A percentile compares a stretch with the other conserved stretches of the same genome.
phyloP scores from a whole-genome alignment of 92 coral and sea anemone genomes.

The Porites lobata region DNA sequence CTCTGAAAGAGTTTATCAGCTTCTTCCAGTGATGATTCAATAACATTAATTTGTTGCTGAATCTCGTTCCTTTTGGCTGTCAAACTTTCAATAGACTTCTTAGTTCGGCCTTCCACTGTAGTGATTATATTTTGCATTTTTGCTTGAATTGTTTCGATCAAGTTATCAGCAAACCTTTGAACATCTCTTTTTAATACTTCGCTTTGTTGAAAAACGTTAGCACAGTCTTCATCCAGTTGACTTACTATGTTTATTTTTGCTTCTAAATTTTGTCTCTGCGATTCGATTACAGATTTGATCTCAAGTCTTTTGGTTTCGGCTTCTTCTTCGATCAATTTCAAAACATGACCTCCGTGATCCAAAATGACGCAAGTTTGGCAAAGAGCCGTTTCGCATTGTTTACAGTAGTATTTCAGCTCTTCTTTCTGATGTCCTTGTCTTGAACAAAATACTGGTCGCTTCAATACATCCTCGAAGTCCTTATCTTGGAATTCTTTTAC shows the following conservation, averaged over 20 bases:
- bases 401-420: background rate
- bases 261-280: background rate
- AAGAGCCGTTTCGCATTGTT: background rate
- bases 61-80: background rate
- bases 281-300: background rate
- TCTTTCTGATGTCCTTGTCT: background rate
- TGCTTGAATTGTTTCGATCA: background rate
- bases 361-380: background rate
- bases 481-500: background rate
- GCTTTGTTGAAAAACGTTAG: background rate
- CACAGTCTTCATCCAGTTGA: background rate
- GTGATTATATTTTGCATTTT: background rate
- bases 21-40: background rate
- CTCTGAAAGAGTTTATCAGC: background rate
- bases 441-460: background rate
- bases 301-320: background rate
- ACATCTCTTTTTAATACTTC: background rate
- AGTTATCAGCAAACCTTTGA: background rate
- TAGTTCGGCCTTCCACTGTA: background rate
- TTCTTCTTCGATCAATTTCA: background rate
- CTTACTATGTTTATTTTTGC: background rate
- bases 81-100: background rate
- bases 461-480: background rate
- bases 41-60: background rate
- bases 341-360: background rate